phyloP scores from a whole-genome alignment of 2,113 vertebrate species.

The Kryptolebias marmoratus region DNA sequence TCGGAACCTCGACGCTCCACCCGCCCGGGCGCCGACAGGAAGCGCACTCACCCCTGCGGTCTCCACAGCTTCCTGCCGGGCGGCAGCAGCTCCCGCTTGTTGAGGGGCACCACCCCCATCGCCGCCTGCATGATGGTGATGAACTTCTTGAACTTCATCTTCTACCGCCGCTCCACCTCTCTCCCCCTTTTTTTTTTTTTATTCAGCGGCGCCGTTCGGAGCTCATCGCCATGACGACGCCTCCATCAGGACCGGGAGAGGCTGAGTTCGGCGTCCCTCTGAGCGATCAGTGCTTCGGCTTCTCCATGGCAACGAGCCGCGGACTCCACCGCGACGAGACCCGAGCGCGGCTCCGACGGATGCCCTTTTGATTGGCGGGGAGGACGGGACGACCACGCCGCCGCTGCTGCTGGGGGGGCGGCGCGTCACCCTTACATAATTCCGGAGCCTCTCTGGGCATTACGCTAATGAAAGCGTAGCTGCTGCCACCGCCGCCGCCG shows the following conservation, averaged over 20 bases:
- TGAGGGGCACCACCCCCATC: slow-evolving; percentile 90
- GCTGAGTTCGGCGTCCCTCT: slow-evolving; percentile 4
- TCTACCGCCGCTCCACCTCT: not conserved
- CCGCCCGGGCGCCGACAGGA: not conserved
- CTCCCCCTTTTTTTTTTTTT: too few relatives aligned
- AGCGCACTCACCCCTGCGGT: slow-evolving; percentile 85
- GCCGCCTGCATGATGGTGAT: slow-evolving; percentile 93
- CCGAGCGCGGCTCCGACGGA: slow-evolving; percentile 44
- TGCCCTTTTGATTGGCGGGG: slow-evolving; percentile 67
- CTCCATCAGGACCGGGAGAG: too few relatives aligned
- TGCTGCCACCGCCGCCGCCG: slow-evolving; percentile 46
- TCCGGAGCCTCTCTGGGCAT: slow-evolving; percentile 83
- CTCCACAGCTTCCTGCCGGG: slow-evolving; percentile 92
- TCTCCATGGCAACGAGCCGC: slow-evolving; percentile 28
- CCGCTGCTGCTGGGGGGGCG: slow-evolving; percentile 61
- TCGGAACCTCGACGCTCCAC: too few relatives aligned
- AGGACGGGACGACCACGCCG: slow-evolving; percentile 67
- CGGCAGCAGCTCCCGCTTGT: slow-evolving; percentile 91
- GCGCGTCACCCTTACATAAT: slow-evolving; percentile 86
- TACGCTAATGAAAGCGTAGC: slow-evolving; percentile 88
- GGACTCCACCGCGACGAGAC: not conserved
- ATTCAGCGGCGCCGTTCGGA: slow-evolving; percentile 1
- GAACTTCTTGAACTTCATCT: slow-evolving; percentile 96
- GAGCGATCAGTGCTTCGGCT: slow-evolving; percentile 27
- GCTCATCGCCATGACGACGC: not conserved